Base-by-base conservation (phyloP, 2,797 vertebrate genomes). In the Sylvilagus floridanus region DNA sequence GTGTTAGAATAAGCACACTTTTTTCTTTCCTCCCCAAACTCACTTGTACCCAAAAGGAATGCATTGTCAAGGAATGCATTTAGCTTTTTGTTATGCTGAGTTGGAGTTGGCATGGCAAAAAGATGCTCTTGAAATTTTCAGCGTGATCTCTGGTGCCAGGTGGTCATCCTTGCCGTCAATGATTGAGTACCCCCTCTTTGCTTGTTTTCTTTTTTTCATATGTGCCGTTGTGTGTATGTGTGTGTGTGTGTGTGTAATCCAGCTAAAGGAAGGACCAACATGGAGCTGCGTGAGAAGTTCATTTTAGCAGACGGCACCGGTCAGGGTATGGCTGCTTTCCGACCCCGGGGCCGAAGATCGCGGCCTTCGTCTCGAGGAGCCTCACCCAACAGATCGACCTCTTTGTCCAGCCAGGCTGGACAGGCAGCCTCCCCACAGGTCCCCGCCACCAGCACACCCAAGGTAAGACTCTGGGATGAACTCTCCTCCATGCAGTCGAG, bases 231-330 rank as follows among this genome's bases (percentile, higher is more conserved):
- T 42, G 22, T 35, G 22, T 76, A 35, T 54, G 28, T 76, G 14
- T 52, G 32, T 68, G 66, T 62, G 22, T 35, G 47, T 96, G 83
- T 97, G 73, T 69, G 16, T 69, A 12, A 95, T 97, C 57, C 95
- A 99, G 99, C 99, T 76, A 99, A 99, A 98, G 99, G 99, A 93
- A 99, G 99, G 96, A 99, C 99, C 28, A 99, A 99, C 4, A 90
- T 99, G 98, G 99, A 99, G 97, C 98, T 99, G 42, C 98, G 99
- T 0, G 99, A 99, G 97, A 99, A 99, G 98, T 99, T 99, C 98
- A 99, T 99, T 95, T 97, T 99, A 94, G 99, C 99, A 1, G 99
- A 99, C 21, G 99, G 99, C 63, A 98, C 99, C 97, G 99, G 99
- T 78, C 99, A 99, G 97, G 96, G 93, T 0, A 99, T 99, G 99